Evolutionary conservation across 2,888 invertebrate genomes (phyloP), one percentile per base, ranked within the genome.

Genomic region (Odontothrips loti): DNA sequence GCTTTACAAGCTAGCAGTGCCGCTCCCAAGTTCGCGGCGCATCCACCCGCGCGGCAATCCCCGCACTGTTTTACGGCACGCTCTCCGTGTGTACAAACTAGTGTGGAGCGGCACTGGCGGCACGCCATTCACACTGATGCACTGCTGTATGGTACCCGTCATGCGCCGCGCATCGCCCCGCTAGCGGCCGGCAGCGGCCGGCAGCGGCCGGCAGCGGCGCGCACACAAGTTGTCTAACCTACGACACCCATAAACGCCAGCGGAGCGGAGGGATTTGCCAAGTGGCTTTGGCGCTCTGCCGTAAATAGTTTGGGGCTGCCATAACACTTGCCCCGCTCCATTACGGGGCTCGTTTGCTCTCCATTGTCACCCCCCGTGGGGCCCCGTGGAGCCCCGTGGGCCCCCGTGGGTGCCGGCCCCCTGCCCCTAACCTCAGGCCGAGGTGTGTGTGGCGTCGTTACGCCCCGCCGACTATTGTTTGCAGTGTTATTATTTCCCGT

Each of bases 221-320:
- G 58, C 12, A n/a, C 58, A 58, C 58, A 17, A 17, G 58, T 17
- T 15, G 58, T 58, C 58, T 58, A n/a, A 58, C 58, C 58, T 58
- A 58, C n/a, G 58, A 58, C 58, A 58, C 58, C n/a, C 58, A 58
- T 58, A 58, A 58, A 58, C 58, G 58, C 58, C 58, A n/a, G 20
- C 58, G 58, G 20, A 17, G 58, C 58, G 58, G 20, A 58, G 58
- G 58, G 58, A 58, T 58, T 58, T 58, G 58, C 58, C 58, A 58
- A 58, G 58, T 58, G 58, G 58, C 17, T 58, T 43, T 43, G 34
- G 34, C 34, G 34, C 34, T 6, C 34, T 43, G 34, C 34, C 34
- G 58, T 58, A 58, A 58, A 58, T 58, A 58, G 58, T 58, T 58
- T 17, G 58, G 58, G 34, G 34, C 34, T 43, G 34, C 34, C 58